Percentiles rank a stretch among this genome's conserved stretches.
Conservation (phyloP, 2,888 invertebrate genomes). For the Atrina japonica region DNA sequence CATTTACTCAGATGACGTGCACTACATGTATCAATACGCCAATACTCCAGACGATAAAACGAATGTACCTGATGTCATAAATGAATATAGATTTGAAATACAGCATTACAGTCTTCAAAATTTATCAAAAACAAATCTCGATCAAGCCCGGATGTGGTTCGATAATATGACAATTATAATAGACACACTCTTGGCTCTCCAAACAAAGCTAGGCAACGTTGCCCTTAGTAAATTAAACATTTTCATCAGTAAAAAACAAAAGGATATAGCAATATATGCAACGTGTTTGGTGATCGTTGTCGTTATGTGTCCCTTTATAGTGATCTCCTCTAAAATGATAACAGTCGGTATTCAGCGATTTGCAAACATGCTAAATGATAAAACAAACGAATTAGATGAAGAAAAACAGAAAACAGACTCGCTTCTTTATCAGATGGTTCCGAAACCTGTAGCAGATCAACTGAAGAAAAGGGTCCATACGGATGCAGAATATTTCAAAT, state of each 20-base stretch:
- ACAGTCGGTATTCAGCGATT: slow-evolving; percentile 68
- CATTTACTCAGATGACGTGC: slow-evolving; percentile 90
- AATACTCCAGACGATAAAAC: slow-evolving; percentile 69
- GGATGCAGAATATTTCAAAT: slow-evolving; percentile 66
- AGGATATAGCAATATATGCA: slow-evolving; percentile 56
- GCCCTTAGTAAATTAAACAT: slow-evolving; percentile 59
- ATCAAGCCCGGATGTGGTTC: slow-evolving; percentile 90
- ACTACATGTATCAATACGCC: slow-evolving; percentile 72
- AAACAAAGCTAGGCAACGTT: slow-evolving; percentile 78
- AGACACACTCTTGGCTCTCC: slow-evolving; percentile 90
- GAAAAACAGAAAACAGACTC: slow-evolving; percentile 63
- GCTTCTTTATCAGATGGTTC: slow-evolving; percentile 67
- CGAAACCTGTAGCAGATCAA: slow-evolving; percentile 60
- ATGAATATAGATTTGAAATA: slow-evolving; percentile 85
- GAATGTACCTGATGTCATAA: slow-evolving; percentile 83
- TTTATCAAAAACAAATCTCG: slow-evolving; percentile 83
- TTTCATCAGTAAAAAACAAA: slow-evolving; percentile 81
- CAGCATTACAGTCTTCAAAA: slow-evolving; percentile 46
- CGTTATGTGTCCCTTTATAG: slow-evolving; percentile 57
- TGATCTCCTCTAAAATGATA: slow-evolving; percentile 55
- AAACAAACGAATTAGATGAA: slow-evolving; percentile 60
- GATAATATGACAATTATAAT: slow-evolving; percentile 91
- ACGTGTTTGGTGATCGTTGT: slow-evolving; percentile 57
- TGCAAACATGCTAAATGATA: slow-evolving; percentile 63
- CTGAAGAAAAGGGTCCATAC: slow-evolving; percentile 57